phyloP scores from a whole-genome alignment of 2,113 vertebrate species.

The Anoura caudifer region DNA sequence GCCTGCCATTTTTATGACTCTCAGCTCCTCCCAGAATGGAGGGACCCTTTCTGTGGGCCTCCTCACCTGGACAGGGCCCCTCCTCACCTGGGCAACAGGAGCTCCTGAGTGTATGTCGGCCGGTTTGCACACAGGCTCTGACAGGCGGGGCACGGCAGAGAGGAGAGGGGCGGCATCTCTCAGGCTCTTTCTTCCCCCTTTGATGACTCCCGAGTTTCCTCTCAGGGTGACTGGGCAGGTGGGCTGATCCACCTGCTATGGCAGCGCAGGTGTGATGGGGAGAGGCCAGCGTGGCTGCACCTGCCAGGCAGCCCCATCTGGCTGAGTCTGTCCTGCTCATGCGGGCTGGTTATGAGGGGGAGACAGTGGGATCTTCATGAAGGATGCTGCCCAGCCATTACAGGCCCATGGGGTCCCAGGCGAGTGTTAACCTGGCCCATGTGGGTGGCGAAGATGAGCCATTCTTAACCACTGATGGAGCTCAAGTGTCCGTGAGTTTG shows the following conservation, averaged over 20 bases:
- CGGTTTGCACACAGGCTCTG: background rate
- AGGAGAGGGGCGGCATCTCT: rapidly evolving
- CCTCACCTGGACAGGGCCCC: background rate
- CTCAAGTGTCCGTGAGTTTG: background rate
- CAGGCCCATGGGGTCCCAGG: background rate
- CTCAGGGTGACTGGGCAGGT: background rate
- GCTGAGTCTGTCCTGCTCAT: background rate
- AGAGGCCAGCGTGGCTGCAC: background rate
- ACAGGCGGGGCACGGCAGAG: rapidly evolving
- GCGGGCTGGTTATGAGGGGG: rapidly evolving
- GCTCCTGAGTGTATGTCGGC: rapidly evolving
- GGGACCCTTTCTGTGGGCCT: background rate
- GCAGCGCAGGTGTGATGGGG: rapidly evolving
- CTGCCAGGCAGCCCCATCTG: rapidly evolving
- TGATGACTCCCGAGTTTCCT: rapidly evolving
- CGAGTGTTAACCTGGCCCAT: background rate
- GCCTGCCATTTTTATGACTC: rapidly evolving
- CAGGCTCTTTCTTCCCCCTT: background rate
- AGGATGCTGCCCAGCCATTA: rapidly evolving
- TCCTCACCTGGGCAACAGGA: background rate
- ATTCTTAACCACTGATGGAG: background rate
- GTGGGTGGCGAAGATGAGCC: background rate
- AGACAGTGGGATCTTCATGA: background rate
- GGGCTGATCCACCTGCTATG: rapidly evolving
- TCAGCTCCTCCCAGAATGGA: background rate